Evolutionary conservation across 1,140 invertebrate genomes (phyloP).

Genomic region (Aricia agestis): DNA sequence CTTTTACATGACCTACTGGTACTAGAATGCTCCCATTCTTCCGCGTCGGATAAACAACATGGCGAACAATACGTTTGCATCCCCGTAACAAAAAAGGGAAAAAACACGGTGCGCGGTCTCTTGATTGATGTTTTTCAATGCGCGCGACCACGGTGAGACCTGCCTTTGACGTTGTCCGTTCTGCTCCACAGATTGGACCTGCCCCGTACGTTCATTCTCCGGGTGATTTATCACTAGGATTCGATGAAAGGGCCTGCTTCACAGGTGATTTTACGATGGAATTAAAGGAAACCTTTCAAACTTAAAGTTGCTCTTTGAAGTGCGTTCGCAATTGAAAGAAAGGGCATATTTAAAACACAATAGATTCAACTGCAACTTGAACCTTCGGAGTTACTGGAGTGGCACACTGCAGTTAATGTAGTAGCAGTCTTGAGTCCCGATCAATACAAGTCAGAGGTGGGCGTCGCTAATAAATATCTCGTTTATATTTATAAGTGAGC

Average conservation of each 20-base stretch:
- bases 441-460: neutral
- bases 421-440: neutral
- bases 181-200: conserved; percentile 17
- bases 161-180: conserved; percentile 19
- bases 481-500: neutral
- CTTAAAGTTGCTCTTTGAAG: neutral
- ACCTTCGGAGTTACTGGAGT: neutral
- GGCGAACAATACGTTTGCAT: conserved; percentile 20
- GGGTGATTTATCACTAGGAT: conserved; percentile 14
- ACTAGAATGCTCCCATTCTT: conserved; percentile 3
- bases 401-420: conserved; percentile 2
- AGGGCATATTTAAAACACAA: neutral
- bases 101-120: conserved; percentile 16
- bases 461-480: neutral
- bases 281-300: neutral
- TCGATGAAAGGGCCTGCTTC: neutral
- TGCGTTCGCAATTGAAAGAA: neutral
- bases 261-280: neutral
- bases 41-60: conserved; percentile 14
- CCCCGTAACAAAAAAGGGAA: neutral
- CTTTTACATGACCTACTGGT: conserved; percentile 1
- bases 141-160: conserved; percentile 8
- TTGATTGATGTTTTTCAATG: conserved; percentile 25
- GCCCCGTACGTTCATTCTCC: conserved; percentile 15
- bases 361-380: neutral